These are phyloP conservation scores for Atta texana DNA, from an alignment of 1,140 invertebrate species.

Conservation along the genomic window DNA sequence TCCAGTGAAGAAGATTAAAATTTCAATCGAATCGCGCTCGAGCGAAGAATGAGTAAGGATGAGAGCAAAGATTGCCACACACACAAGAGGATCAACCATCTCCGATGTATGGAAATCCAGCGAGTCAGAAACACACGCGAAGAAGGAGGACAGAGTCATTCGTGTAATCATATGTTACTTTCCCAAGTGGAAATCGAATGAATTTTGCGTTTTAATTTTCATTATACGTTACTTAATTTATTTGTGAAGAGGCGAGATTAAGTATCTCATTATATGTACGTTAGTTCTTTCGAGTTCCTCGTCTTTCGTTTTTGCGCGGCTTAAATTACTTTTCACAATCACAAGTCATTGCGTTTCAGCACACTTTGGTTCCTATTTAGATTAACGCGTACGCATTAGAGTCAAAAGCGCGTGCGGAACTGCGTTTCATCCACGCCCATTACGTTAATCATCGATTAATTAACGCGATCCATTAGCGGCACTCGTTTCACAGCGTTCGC, in stretches of 20 bases:
- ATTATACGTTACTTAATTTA: slow-evolving; percentile 38
- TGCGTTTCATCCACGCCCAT: slow-evolving; percentile 21
- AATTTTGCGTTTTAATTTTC: slow-evolving; percentile 10
- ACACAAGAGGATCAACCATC: neutral
- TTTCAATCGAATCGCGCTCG: slow-evolving; percentile 19
- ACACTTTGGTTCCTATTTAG: slow-evolving; percentile 60
- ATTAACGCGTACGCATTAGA: slow-evolving; percentile 45
- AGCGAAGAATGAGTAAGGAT: slow-evolving; percentile 27
- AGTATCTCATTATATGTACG: neutral
- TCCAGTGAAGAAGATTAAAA: slow-evolving; percentile 8
- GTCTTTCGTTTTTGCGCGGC: slow-evolving; percentile 5
- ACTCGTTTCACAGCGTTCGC: slow-evolving; percentile 6
- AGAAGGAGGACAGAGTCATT: slow-evolving; percentile 4
- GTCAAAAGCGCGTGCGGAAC: slow-evolving; percentile 1
- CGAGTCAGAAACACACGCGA: neutral
- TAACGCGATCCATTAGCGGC: slow-evolving; percentile 56
- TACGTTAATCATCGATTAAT: slow-evolving; percentile 57
- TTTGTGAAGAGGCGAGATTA: neutral
- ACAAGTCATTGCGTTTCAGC: slow-evolving; percentile 34
- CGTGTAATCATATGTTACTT: neutral
- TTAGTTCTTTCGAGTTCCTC: neutral
- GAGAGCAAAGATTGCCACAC: slow-evolving; percentile 22
- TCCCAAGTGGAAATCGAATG: neutral
- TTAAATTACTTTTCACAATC: neutral
- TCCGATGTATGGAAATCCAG: neutral